A percentile compares a stretch with the other conserved stretches of the same genome.
These are phyloP conservation scores for Cephus spinipes DNA, from an alignment of 2,888 invertebrate species.

Conservation along the genomic window DNA sequence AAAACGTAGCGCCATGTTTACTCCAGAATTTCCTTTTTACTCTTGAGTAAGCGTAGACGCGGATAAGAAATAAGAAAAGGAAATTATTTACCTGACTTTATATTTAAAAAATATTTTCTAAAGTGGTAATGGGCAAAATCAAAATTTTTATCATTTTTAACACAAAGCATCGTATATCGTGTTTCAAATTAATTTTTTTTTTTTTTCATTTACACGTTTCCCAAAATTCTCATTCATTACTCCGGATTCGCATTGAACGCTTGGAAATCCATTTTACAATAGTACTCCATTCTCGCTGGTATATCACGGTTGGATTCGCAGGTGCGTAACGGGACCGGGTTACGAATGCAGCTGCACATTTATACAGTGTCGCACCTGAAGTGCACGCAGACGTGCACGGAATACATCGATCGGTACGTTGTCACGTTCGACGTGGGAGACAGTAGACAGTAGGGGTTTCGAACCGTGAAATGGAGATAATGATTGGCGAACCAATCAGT, in stretches of 20 bases:
- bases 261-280: neutral
- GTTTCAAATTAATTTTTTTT: neutral
- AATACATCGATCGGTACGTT: slow-evolving; percentile 41
- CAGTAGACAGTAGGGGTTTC: slow-evolving; percentile 49
- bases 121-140: too few relatives aligned
- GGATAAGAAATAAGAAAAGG: neutral
- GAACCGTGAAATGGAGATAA: slow-evolving; percentile 64
- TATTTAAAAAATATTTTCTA: neutral
- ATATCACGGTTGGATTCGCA: neutral
- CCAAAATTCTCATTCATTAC: neutral
- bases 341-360: slow-evolving; percentile 18
- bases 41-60: neutral
- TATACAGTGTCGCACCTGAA: slow-evolving; percentile 24
- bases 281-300: neutral
- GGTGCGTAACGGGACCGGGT: slow-evolving; percentile 3
- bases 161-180: too few relatives aligned
- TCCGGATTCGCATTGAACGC: neutral
- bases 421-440: slow-evolving; percentile 34
- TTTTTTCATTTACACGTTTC: neutral
- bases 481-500: slow-evolving; percentile 61
- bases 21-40: neutral
- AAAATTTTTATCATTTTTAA: too few relatives aligned
- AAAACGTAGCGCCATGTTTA: neutral
- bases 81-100: too few relatives aligned
- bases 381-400: slow-evolving; percentile 17